A percentile compares a stretch with the other conserved stretches of the same genome.
Conservation (phyloP, 2,797 vertebrate species). For the Tympanoctomys barrerae region DNA sequence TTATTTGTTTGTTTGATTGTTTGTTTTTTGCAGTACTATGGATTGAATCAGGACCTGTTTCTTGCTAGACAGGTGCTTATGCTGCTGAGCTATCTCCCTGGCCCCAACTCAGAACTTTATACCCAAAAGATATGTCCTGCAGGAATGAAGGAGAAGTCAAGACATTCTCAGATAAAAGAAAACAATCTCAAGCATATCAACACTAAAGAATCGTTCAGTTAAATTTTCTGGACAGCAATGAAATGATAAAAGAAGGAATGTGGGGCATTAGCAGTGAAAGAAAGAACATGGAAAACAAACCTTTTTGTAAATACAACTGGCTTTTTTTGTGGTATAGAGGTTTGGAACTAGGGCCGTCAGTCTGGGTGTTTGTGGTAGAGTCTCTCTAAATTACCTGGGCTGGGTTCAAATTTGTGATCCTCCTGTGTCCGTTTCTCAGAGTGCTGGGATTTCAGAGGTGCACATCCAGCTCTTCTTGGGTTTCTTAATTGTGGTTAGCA, state of each 20-base stretch:
- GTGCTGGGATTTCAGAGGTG: not conserved
- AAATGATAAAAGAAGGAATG: not conserved
- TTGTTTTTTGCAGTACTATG: no score
- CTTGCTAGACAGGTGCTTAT: no score
- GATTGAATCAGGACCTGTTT: no score
- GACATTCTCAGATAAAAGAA: not conserved
- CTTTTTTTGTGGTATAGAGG: not conserved
- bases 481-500: not conserved
- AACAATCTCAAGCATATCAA: not conserved
- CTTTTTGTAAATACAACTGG: not conserved
- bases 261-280: not conserved
- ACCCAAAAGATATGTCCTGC: not conserved
- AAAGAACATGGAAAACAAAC: not conserved
- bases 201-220: not conserved
- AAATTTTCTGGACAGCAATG: conserved; percentile 14
- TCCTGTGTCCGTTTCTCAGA: not conserved
- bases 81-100: no score
- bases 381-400: not conserved
- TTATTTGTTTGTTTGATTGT: no score
- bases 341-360: not conserved
- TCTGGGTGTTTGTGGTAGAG: not conserved
- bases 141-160: conserved; percentile 2
- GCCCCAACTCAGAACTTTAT: not conserved
- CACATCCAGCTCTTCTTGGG: not conserved
- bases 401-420: not conserved